Conservation (phyloP, 2,113 vertebrate species). For the Martes martes region DNA sequence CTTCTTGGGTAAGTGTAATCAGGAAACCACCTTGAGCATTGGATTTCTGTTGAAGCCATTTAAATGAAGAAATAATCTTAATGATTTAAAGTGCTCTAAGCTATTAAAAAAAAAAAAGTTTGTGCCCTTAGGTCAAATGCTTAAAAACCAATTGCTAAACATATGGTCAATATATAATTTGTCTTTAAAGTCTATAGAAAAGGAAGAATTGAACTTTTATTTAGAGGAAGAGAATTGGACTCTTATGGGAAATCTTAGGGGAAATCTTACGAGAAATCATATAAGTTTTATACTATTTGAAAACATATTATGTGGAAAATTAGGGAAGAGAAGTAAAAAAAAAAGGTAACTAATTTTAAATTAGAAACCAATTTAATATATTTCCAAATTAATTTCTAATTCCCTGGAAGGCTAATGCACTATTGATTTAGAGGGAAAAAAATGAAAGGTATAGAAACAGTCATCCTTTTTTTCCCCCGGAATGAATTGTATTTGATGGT, state of each 20-base stretch:
- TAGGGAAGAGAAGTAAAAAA: conserved; percentile 25
- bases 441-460: conserved; percentile 30
- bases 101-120: neutral
- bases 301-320: neutral
- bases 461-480: neutral
- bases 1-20: neutral
- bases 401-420: conserved; percentile 49
- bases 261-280: neutral
- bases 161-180: neutral
- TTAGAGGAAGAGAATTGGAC: neutral
- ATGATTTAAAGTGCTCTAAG: neutral
- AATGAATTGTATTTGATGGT: conserved; percentile 60
- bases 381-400: conserved; percentile 67
- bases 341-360: conserved; percentile 54
- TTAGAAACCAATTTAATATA: conserved; percentile 68
- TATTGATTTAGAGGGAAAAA: conserved; percentile 63
- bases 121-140: neutral
- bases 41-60: neutral
- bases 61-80: neutral
- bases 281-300: neutral
- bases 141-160: neutral
- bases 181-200: neutral
- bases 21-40: neutral
- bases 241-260: neutral
- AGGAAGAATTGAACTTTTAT: neutral